Conservation (phyloP, 2,113 vertebrate species). For the Lamprotornis superbus region DNA sequence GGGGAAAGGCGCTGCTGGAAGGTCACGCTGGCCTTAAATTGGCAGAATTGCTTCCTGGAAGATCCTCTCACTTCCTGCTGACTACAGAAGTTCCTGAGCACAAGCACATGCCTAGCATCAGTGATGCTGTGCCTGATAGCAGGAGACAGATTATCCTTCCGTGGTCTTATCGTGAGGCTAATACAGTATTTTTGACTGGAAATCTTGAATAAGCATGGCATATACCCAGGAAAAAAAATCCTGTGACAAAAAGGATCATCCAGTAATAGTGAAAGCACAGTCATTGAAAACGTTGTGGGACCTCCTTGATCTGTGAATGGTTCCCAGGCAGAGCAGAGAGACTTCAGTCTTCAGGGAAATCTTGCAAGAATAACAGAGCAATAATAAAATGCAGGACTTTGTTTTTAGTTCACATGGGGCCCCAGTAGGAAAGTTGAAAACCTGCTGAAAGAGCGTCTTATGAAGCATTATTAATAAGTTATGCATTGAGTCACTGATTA, state of each 20-base stretch:
- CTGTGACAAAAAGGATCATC: neutral
- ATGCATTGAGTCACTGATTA: slow-evolving; percentile 41
- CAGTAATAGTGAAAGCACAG: neutral
- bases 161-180: neutral
- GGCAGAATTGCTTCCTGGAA: neutral
- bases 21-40: neutral
- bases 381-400: slow-evolving; percentile 39
- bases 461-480: slow-evolving; percentile 49
- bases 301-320: neutral
- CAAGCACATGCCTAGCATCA: rapidly evolving
- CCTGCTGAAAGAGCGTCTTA: slow-evolving; percentile 35
- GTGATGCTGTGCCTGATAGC: neutral
- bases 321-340: neutral
- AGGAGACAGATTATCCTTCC: neutral
- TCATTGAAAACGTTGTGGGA: neutral
- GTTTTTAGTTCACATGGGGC: neutral
- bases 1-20: neutral
- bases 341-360: slow-evolving; percentile 14
- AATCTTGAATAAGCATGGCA: neutral
- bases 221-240: neutral
- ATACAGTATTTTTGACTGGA: neutral
- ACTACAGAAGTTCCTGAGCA: neutral
- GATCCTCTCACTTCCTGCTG: neutral
- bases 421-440: slow-evolving; percentile 43
- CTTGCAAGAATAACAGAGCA: neutral